Evolutionary conservation across 2,888 invertebrate species (phyloP).

Genomic region (Aphodius granarius): DNA sequence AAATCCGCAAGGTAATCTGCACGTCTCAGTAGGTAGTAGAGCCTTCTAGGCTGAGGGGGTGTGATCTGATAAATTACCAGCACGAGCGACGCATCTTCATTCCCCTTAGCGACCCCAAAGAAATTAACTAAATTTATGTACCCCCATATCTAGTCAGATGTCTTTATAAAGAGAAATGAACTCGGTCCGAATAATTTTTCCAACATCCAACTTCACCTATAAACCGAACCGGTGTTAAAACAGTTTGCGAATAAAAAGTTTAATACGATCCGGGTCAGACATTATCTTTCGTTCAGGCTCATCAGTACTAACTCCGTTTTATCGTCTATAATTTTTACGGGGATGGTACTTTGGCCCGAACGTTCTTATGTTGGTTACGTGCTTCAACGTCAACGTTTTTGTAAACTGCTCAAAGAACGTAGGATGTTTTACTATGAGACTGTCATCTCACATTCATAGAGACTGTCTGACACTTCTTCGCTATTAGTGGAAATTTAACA

Average conservation of each 20-base stretch:
- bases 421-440: too few species aligned
- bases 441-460: too few species aligned
- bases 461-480: too few species aligned
- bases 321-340: not conserved
- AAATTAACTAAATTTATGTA: not conserved
- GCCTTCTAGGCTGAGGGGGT: not conserved
- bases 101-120: not conserved
- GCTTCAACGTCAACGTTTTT: not conserved
- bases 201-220: not conserved
- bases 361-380: not conserved
- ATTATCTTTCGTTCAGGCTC: not conserved
- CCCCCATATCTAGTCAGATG: not conserved
- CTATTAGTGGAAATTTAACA: too few species aligned
- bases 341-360: not conserved
- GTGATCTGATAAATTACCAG: not conserved
- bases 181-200: not conserved
- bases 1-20: not conserved
- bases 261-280: not conserved
- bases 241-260: not conserved
- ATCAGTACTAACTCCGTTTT: not conserved
- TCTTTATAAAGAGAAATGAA: not conserved
- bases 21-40: not conserved
- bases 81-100: not conserved
- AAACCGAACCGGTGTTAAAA: not conserved
- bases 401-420: too few species aligned